Percentiles rank a stretch among this genome's conserved stretches.
Conservation (phyloP, 2,888 invertebrate species). For the Tiphia femorata region DNA sequence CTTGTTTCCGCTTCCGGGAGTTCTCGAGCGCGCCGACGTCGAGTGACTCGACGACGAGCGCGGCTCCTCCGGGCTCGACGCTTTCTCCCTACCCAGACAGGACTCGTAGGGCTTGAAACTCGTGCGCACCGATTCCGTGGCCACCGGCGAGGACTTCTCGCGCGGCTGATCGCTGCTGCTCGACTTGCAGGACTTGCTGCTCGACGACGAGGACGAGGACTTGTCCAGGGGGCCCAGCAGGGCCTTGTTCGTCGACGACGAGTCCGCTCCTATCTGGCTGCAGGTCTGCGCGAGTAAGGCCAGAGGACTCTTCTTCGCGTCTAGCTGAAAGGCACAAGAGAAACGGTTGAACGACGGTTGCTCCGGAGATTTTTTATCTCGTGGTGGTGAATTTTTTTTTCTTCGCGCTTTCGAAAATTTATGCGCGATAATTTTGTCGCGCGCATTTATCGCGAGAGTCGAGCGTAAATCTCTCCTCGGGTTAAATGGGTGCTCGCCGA, state of each 20-base stretch:
- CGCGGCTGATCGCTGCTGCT: constrained; percentile 70
- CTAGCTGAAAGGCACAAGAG: constrained; percentile 94
- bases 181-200: constrained; percentile 69
- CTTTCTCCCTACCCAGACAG: constrained; percentile 76
- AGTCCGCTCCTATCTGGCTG: constrained; percentile 95
- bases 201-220: constrained; percentile 64
- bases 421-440: no score
- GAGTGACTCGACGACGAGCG: constrained; percentile 70
- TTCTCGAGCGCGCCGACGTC: constrained; percentile 59
- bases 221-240: constrained; percentile 82
- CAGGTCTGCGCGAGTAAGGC: constrained; percentile 96
- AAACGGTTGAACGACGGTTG: no score
- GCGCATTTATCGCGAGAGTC: no score
- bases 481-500: no score
- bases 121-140: constrained; percentile 15
- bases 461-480: no score
- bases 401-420: no score
- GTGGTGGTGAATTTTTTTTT: no score
- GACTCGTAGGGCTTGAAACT: constrained; percentile 83
- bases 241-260: constrained; percentile 81
- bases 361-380: no score
- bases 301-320: constrained; percentile 97
- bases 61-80: constrained; percentile 77
- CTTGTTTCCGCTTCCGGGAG: constrained; percentile 54
- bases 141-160: constrained; percentile 72